phyloP scores from a whole-genome alignment of 2,888 invertebrate genomes.

The Thereva unica region DNA sequence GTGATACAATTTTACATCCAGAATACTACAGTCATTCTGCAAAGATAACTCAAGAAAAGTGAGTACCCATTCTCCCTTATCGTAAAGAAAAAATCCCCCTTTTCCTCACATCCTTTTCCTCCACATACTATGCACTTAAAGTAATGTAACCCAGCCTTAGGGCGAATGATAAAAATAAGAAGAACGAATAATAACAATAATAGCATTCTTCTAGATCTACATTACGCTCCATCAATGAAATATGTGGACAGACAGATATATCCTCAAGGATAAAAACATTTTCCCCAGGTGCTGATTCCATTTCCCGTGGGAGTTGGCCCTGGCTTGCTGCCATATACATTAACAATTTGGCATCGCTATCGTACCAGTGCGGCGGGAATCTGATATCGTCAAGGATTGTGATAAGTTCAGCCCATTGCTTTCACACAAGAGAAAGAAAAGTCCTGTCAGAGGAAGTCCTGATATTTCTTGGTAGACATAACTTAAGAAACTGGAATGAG shows the following conservation, averaged over 20 bases:
- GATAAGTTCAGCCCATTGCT: slow-evolving; percentile 60
- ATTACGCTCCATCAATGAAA: no score
- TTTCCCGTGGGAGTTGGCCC: slow-evolving; percentile 65
- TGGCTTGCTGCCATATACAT: slow-evolving; percentile 71
- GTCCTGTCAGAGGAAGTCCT: slow-evolving; percentile 53
- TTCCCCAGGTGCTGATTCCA: slow-evolving; percentile 48
- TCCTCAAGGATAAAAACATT: background rate
- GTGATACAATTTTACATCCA: no score
- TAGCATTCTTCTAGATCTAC: no score
- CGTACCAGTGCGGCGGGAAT: slow-evolving; percentile 55
- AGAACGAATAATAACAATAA: background rate
- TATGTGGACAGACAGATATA: slow-evolving; percentile 15
- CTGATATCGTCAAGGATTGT: slow-evolving; percentile 52
- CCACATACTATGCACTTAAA: no score
- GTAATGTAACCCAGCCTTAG: no score
- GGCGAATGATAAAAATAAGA: background rate
- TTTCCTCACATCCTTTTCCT: no score
- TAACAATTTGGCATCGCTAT: slow-evolving; percentile 59
- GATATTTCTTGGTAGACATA: slow-evolving; percentile 59
- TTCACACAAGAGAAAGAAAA: slow-evolving; percentile 44
- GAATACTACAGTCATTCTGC: no score
- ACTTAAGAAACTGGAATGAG: slow-evolving; percentile 59
- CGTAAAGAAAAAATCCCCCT: no score
- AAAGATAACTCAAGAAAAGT: no score
- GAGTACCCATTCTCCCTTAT: no score